Evolutionary conservation across 2,888 invertebrate genomes (phyloP), one percentile per base, ranked within the genome.

Genomic region (Ptycholaimellus sp.): DNA sequence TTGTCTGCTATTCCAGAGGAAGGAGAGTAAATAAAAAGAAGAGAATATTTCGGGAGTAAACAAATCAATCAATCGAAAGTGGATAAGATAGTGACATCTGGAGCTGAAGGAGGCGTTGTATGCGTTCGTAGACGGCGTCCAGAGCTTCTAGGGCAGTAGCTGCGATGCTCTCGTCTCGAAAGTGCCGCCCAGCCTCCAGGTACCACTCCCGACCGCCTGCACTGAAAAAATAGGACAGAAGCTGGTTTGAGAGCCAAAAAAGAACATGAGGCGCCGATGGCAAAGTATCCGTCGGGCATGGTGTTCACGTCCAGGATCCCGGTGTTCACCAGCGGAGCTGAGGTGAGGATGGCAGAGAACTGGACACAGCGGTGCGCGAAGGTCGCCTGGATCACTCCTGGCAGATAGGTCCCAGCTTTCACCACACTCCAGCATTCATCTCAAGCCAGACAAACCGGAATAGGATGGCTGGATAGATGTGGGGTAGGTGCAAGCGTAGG

Each of bases 281-380:
- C 31, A 22, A 28, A 39, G 29, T 31, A 32, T 13, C 47, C 46
- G 38, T 52, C 52, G 18, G 50, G 50, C 35, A 51, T 49, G 3
- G 46, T 49, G 6, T 41, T 44, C 27, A 52, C 47, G 33, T 52
- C 47, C 27, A 52, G 38, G 20, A 51, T 47, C 20, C 52, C 52
- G 31, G 47, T 49, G 36, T 48, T 47, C 18, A 46, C 34, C 5
- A 51, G 40, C 16, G 51, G 51, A 11, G 49, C 47, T 1, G 50
- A 50, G 5, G 51, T 51, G 21, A 51, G 47, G 25, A 51, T 51
- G 14, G 51, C 51, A 37, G 49, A 49, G 39, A 50, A 49, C 20
- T 49, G 49, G 7, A 50, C 50, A 34, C 50, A 51, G n/a, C 49
- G 43, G 29, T 49, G 41, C 16, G 51, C 50, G 35, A 51, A 51